Conservation (phyloP, 1,140 invertebrate species). For the Frieseomelitta varia region DNA sequence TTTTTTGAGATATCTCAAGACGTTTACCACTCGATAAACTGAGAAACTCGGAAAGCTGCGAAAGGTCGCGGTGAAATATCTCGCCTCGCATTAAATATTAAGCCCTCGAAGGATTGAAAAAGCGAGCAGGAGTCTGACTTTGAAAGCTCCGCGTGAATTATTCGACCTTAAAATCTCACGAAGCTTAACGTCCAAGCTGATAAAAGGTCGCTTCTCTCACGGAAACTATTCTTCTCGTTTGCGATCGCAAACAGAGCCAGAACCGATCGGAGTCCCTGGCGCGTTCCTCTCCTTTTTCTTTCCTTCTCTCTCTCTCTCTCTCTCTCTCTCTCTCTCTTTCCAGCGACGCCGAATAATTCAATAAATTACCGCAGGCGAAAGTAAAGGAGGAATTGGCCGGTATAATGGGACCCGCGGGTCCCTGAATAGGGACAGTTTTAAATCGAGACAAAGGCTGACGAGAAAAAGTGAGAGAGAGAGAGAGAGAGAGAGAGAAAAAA, state of each 20-base stretch:
- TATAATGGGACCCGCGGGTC: conserved; percentile 59
- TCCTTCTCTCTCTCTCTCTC: not conserved
- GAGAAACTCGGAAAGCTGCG: not conserved
- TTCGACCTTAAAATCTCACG: not conserved
- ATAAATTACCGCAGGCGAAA: conserved; percentile 43
- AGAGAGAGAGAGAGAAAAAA: too few relatives aligned
- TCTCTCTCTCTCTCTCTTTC: too few relatives aligned
- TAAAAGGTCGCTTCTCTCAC: not conserved
- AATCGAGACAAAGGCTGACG: conserved; percentile 63
- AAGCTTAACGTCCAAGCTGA: not conserved
- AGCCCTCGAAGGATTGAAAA: not conserved
- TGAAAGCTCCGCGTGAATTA: not conserved
- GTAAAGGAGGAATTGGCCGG: conserved; percentile 59
- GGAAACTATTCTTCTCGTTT: too few relatives aligned
- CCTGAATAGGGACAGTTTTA: conserved; percentile 59
- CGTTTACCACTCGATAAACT: not conserved
- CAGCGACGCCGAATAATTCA: conserved; percentile 20
- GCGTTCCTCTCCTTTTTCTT: not conserved
- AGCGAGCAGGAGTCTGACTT: not conserved
- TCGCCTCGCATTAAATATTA: not conserved
- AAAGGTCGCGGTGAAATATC: not conserved
- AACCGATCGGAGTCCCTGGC: not conserved
- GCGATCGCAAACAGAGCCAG: not conserved
- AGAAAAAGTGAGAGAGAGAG: not conserved
- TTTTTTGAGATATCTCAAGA: not conserved